Conservation (phyloP, 2,113 vertebrate genomes). For the Calcarius ornatus region DNA sequence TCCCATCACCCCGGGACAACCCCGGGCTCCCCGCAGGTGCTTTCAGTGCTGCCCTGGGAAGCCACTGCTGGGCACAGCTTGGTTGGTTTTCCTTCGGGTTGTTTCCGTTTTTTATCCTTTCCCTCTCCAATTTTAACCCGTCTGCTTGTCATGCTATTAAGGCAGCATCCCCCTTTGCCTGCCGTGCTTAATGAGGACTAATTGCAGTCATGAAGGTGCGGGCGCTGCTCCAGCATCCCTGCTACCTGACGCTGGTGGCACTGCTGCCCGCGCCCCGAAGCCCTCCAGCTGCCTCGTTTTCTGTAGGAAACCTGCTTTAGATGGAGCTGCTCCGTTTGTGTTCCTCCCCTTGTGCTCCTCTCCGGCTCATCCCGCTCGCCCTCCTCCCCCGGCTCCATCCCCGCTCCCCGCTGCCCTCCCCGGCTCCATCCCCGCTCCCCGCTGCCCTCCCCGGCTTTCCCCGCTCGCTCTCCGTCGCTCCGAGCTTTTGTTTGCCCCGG, state of each 20-base stretch:
- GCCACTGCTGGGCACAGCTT: accelerated
- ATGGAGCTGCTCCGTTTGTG: not conserved
- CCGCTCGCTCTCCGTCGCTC: not conserved
- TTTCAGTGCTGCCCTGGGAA: accelerated
- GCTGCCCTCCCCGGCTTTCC: no score
- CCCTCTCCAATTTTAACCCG: not conserved
- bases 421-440: no score
- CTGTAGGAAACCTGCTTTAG: not conserved
- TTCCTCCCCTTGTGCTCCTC: not conserved
- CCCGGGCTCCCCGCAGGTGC: accelerated
- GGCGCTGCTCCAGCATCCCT: not conserved
- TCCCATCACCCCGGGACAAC: accelerated
- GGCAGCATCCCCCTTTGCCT: not conserved
- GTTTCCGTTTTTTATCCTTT: not conserved
- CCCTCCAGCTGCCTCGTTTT: not conserved
- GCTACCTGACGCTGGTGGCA: not conserved
- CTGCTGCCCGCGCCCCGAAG: accelerated
- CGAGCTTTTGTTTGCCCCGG: slow-evolving; percentile 19
- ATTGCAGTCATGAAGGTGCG: not conserved
- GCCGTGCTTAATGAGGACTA: not conserved
- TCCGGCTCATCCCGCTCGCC: not conserved
- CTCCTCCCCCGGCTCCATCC: not conserved
- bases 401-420: no score
- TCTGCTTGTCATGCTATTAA: accelerated
- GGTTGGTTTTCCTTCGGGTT: not conserved